phyloP scores from a whole-genome alignment of 2,888 invertebrate species.

The Neocrepidodera transversa region DNA sequence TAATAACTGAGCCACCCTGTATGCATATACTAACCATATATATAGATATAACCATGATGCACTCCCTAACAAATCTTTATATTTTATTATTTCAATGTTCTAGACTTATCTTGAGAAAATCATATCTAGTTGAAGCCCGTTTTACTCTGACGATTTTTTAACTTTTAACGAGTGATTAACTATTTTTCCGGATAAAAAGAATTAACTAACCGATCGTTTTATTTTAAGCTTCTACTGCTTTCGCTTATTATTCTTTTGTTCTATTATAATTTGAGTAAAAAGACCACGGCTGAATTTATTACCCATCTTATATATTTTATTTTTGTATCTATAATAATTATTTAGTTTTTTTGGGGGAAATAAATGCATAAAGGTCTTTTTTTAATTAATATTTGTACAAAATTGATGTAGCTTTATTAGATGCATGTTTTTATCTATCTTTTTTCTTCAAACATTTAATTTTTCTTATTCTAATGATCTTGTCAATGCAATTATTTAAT shows the following conservation, averaged over 20 bases:
- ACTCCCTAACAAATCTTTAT: conserved; percentile 36
- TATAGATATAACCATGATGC: conserved; percentile 38
- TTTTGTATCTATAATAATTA: no score
- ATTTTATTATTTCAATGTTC: conserved; percentile 31
- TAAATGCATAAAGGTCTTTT: conserved; percentile 13
- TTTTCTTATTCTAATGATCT: no score
- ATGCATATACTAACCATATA: conserved; percentile 31
- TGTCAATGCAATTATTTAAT: no score
- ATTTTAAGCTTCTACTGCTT: conserved; percentile 29
- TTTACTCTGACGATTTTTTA: conserved; percentile 31
- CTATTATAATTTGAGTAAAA: no score
- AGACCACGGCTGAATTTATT: no score
- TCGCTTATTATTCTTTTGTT: conserved; percentile 17
- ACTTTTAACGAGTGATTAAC: conserved; percentile 33
- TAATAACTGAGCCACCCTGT: conserved; percentile 21
- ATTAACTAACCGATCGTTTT: conserved; percentile 19
- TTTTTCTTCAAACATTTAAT: no score
- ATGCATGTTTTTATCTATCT: conserved; percentile 1
- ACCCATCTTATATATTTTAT: no score
- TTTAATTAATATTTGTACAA: background rate
- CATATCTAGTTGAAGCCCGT: conserved; percentile 33
- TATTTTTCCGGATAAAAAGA: conserved; percentile 29
- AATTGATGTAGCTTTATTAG: conserved; percentile 6
- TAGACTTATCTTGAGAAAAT: conserved; percentile 34
- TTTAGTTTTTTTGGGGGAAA: no score